Base-by-base conservation (phyloP, 2,888 invertebrate species). In the Chrysotoxum bicinctum region DNA sequence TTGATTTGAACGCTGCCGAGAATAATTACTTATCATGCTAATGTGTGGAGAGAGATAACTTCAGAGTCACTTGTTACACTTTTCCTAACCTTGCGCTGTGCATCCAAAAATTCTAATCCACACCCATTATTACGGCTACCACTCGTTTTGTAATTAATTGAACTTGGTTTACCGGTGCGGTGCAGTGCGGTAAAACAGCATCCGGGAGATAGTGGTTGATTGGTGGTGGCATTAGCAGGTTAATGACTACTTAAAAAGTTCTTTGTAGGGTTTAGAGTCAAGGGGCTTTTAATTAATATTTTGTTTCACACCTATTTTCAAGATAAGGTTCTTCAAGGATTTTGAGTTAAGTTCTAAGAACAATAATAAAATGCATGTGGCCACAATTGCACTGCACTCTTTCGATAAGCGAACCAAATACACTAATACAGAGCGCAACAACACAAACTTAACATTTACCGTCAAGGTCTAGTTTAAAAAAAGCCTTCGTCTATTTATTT, bases 11-110 rank as follows among this genome's bases (percentile, higher is more conserved):
- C 16, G 30, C 30, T 54, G 30, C 54, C 32, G 54, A 30, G 16
- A 30, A 54, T 54, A 54, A 54, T 32, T 54, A 54, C 54, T 54
- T 54, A 54, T 54, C 16, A 54, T 54, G 30, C 16, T 54, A 12
- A 32, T 12, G 30, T 30, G n/a, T 4, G 54, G 30, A 16, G 30
- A 30, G 54, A 10, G 10, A 16, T 26, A 14, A 52, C n/a, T 26
- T 52, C n/a, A n/a, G 30, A 32, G 16, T 16, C 16, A 54, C 54
- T 54, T 54, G 54, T 54, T 54, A 54, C 30, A 50, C 54, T 54
- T 54, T 32, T 54, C 10, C n/a, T 52, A 26, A 8, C 26, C n/a
- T 5, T 50, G 14, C 23, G 21, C 10, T 48, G 7, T 50, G 48
- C 48, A 12, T 48, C 48, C 10, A 12, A 10, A 50, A 21, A 50